Base-by-base conservation (phyloP, 2,888 invertebrate genomes). In the Cheilosia scutellata region DNA sequence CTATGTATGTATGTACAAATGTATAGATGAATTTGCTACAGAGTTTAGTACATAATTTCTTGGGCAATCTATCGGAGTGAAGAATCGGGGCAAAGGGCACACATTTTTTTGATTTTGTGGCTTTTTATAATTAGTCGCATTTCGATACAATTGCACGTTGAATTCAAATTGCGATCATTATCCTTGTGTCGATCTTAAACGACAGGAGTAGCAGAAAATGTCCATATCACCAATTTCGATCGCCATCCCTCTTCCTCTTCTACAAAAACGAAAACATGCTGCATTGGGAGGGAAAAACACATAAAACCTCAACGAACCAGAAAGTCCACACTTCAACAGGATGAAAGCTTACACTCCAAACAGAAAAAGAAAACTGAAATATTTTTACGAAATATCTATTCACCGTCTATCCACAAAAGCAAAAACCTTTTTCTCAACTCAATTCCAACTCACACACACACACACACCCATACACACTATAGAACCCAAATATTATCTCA, bases 251-350 rank as follows among this genome's bases (percentile, higher is more conserved):
- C 47, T 47, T 6, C 49, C 9, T 9, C 16, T 9, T 20, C 4
- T 49, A 11, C 3, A 25, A 9, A 49, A 9, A 9, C 20, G 13
- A 42, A 49, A 6, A 9, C 9, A 9, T 20, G 16, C 20, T 20
- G 7, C 9, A 25, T 20, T 4, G 7, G 33, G 9, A 33, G 9
- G 9, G 4, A 9, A 49, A 20, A 49, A 20, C 6, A 9, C 9
- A 25, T 11, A 9, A 4, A 65, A 42, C 51, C 42, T 33, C 70
- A 82, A 70, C 70, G 70, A 76, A 65, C 58, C 82, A 76, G 51
- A 82, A 76, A 76, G 70, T 76, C 76, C 65, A 47, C 58, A 82
- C 82, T 82, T 82, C 58, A 82, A 53, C 76, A 60, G 71, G 82
- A 82, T 76, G 76, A 82, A 65, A 70, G 70, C 42, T 65, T 51